These are phyloP conservation scores for Poecilus cupreus DNA, from an alignment of 2,888 invertebrate genomes.

Conservation along the genomic window DNA sequence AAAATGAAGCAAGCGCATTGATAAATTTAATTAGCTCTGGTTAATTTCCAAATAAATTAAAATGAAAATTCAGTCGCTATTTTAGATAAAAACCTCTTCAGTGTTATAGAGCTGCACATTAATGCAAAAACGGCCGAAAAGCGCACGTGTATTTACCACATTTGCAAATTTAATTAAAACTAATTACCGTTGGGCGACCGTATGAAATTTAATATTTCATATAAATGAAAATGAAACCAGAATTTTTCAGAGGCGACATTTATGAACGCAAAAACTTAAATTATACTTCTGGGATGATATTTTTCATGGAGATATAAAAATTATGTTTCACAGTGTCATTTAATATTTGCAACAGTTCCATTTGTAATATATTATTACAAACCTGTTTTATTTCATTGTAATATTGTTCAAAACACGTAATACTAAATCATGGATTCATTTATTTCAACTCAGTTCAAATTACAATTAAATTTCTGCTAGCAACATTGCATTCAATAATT, in stretches of 20 bases:
- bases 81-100: background rate
- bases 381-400: too few relatives aligned
- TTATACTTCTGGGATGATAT: too few relatives aligned
- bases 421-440: background rate
- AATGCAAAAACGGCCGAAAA: background rate
- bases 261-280: too few relatives aligned
- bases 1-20: too few relatives aligned
- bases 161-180: conserved; percentile 17
- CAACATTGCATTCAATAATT: background rate
- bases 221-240: too few relatives aligned
- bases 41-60: conserved; percentile 23
- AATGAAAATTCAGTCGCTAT: background rate
- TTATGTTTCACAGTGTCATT: too few relatives aligned
- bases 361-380: too few relatives aligned
- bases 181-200: background rate
- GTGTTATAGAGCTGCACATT: background rate
- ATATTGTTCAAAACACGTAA: too few relatives aligned
- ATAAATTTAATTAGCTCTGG: background rate
- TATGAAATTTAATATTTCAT: background rate
- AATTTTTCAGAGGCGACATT: background rate
- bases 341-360: too few relatives aligned
- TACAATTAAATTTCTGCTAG: background rate
- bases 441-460: background rate
- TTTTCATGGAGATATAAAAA: too few relatives aligned
- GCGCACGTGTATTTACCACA: background rate